Conservation (phyloP, 2,888 invertebrate species). For the Plebejus argus region DNA sequence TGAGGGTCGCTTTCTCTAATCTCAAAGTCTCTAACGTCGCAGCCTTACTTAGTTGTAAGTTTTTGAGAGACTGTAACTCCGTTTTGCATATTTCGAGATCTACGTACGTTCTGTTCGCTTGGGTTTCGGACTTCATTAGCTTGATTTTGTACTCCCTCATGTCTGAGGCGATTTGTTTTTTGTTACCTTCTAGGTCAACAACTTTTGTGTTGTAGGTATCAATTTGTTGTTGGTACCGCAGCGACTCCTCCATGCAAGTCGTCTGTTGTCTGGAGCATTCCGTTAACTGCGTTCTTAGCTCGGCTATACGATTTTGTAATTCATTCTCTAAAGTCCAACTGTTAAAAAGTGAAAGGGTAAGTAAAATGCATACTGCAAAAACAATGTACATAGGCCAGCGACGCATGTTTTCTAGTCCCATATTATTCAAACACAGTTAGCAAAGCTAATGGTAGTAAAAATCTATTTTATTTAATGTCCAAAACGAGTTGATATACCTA, state of each 20-base stretch:
- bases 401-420: conserved; percentile 78
- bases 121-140: conserved; percentile 60
- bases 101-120: conserved; percentile 63
- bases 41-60: conserved; percentile 70
- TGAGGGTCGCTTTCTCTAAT: conserved; percentile 69
- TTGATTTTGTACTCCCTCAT: conserved; percentile 57
- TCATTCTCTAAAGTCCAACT: conserved; percentile 72
- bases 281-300: conserved; percentile 65
- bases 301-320: conserved; percentile 62
- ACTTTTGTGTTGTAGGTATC: conserved; percentile 64
- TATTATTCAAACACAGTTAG: conserved; percentile 44
- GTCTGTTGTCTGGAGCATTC: conserved; percentile 70
- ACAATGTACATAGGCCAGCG: conserved; percentile 76
- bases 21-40: conserved; percentile 70
- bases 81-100: conserved; percentile 71
- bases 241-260: conserved; percentile 68
- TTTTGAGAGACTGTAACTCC: conserved; percentile 71
- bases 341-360: conserved; percentile 73
- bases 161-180: conserved; percentile 57
- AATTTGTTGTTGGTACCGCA: conserved; percentile 66
- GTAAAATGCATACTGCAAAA: conserved; percentile 68
- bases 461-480: background rate
- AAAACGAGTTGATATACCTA: no score
- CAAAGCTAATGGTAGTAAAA: background rate
- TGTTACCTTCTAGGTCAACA: conserved; percentile 62